Evolutionary conservation across 2,888 invertebrate species (phyloP).

Genomic region (Phengaris alcon): DNA sequence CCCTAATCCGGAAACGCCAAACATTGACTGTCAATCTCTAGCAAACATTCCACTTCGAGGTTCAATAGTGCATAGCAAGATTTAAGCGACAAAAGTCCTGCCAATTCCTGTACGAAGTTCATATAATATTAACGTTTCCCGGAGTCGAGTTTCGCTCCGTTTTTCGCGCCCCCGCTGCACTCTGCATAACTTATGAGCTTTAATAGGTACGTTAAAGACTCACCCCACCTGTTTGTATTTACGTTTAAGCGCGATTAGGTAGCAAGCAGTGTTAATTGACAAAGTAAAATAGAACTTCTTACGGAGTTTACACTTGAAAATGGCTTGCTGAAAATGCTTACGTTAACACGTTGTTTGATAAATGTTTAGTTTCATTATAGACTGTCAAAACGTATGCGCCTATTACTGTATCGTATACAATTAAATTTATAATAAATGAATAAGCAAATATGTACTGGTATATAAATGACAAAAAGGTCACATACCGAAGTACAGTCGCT

Average conservation of each 20-base stretch:
- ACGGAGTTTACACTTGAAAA: slow-evolving; percentile 13
- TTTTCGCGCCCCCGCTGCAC: slow-evolving; percentile 66
- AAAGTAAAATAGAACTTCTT: slow-evolving; percentile 27
- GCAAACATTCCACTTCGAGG: slow-evolving; percentile 60
- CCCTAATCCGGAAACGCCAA: slow-evolving; percentile 47
- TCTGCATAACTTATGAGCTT: slow-evolving; percentile 73
- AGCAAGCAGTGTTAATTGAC: slow-evolving; percentile 34
- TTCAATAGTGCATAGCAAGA: slow-evolving; percentile 62
- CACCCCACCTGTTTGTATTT: slow-evolving; percentile 58
- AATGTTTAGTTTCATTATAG: neutral
- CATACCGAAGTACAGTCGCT: neutral
- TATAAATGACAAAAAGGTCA: neutral
- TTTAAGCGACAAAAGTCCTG: slow-evolving; percentile 62
- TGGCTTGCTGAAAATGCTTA: neutral
- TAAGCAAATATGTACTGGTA: neutral
- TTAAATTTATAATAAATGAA: no score
- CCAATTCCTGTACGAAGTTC: slow-evolving; percentile 60
- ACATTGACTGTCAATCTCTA: slow-evolving; percentile 58
- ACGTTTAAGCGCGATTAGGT: slow-evolving; percentile 56
- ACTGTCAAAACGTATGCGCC: no score
- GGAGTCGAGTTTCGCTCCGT: slow-evolving; percentile 53
- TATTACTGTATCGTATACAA: no score
- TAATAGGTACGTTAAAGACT: slow-evolving; percentile 68
- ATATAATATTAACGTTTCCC: slow-evolving; percentile 69
- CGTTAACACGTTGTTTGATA: neutral